phyloP scores from a whole-genome alignment of 2,797 vertebrate genomes.

The Setipinna tenuifilis region DNA sequence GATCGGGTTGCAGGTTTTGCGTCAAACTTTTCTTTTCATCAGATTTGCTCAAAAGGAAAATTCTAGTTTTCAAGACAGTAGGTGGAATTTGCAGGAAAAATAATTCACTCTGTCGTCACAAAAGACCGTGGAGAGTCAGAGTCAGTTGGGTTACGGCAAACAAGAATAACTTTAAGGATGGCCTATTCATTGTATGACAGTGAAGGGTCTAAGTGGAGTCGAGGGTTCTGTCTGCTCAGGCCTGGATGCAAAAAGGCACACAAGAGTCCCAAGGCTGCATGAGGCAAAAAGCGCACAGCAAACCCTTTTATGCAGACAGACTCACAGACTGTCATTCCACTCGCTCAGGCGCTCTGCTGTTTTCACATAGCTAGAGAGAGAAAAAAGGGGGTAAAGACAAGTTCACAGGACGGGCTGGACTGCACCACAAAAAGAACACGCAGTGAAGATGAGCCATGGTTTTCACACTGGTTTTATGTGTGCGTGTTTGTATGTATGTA shows the following conservation, averaged over 20 bases:
- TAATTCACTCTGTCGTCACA: too few relatives aligned
- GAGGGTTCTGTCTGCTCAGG: background rate
- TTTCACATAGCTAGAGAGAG: constrained; percentile 85
- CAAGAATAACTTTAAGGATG: too few relatives aligned
- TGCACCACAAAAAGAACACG: background rate
- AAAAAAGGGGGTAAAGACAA: background rate
- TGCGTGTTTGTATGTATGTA: background rate
- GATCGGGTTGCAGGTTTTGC: too few relatives aligned
- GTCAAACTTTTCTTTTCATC: too few relatives aligned
- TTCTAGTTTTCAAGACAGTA: too few relatives aligned
- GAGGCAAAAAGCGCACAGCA: background rate
- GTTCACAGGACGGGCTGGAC: background rate
- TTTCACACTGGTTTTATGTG: background rate
- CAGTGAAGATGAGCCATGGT: background rate
- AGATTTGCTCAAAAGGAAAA: too few relatives aligned
- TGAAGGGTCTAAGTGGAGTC: background rate
- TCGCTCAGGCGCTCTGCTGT: constrained; percentile 84
- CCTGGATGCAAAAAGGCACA: background rate
- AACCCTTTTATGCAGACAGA: constrained; percentile 59
- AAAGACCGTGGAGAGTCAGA: too few relatives aligned
- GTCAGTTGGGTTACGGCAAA: too few relatives aligned
- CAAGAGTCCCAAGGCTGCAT: background rate
- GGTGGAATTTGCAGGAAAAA: too few relatives aligned
- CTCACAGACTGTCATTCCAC: constrained; percentile 91
- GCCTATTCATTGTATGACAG: background rate